A percentile compares a stretch with the other conserved stretches of the same genome.
phyloP scores from a whole-genome alignment of 2,113 vertebrate species.

The pig (Sus scrofa) region T2T-Sscrofa CM000824.6:193503501-193504000 shows the following conservation, averaged over 20 bases:
- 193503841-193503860: background rate
- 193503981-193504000: background rate
- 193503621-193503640: constrained; percentile 31
- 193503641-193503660: background rate
- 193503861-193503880: background rate
- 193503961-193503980: background rate
- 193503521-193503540: too few relatives aligned
- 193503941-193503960: background rate
- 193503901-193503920: background rate
- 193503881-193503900: background rate
- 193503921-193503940: background rate
- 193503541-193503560: too few relatives aligned
- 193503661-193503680: background rate
- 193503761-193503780: background rate
- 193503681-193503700: background rate
- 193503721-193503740: background rate
- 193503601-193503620: background rate
- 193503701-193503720: background rate
- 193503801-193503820: background rate
- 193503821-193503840: background rate
- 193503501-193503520: too few relatives aligned
- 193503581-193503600: too few relatives aligned
- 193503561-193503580: too few relatives aligned
- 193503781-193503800: background rate
- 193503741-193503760: background rate